Evolutionary conservation across 1,140 invertebrate species (phyloP).

Genomic region (Drosophila ambigua): DNA sequence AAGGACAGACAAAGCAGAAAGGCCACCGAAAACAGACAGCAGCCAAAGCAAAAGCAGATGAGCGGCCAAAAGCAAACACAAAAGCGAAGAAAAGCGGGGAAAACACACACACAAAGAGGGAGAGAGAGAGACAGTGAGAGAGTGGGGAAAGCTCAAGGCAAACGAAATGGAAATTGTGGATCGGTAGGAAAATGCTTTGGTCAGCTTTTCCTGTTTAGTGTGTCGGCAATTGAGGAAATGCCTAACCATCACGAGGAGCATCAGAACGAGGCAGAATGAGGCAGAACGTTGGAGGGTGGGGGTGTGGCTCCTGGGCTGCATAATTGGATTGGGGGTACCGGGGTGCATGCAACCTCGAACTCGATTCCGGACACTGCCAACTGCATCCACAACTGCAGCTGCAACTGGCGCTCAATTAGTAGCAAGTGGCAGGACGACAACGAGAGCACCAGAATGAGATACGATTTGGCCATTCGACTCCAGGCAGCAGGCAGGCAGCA

Average conservation of each 20-base stretch:
- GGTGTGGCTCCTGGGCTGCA: constrained; percentile 51
- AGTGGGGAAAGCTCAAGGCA: constrained; percentile 19
- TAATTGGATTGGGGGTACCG: constrained; percentile 62
- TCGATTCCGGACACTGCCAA: constrained; percentile 1
- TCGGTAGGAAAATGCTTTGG: constrained; percentile 53
- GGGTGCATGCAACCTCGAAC: constrained; percentile 31
- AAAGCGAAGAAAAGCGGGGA: neutral
- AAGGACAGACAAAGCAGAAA: too few relatives aligned
- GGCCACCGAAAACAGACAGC: too few relatives aligned
- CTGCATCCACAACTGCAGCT: constrained; percentile 9
- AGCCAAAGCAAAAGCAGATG: too few relatives aligned
- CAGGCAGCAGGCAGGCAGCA: too few relatives aligned
- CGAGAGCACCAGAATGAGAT: too few relatives aligned
- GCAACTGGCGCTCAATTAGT: constrained; percentile 44
- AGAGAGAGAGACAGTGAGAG: neutral
- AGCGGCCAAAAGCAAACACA: constrained; percentile 23
- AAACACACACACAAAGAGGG: too few relatives aligned
- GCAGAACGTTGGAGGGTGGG: neutral
- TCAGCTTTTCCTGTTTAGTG: constrained; percentile 44
- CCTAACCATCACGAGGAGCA: neutral
- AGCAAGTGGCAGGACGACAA: constrained; percentile 34
- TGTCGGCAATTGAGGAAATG: constrained; percentile 50
- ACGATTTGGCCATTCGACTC: too few relatives aligned
- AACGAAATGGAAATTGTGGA: constrained; percentile 54
- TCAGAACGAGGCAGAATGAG: neutral